These are phyloP conservation scores for Criorhina ranunculi DNA, from an alignment of 2,888 invertebrate genomes.

Conservation along the genomic window DNA sequence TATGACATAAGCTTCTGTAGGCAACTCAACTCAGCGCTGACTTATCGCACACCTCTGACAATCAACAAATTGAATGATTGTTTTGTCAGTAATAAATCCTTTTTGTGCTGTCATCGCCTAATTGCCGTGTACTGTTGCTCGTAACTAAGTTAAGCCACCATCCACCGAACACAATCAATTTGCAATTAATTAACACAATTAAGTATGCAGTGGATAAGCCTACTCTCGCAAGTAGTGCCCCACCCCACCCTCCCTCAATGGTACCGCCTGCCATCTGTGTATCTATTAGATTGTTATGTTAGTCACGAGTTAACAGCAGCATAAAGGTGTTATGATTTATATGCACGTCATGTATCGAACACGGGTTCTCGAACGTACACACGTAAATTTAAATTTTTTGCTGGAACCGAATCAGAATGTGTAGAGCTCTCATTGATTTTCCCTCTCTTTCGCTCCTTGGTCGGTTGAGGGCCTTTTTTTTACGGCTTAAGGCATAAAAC, in stretches of 20 bases:
- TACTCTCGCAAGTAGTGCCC: neutral
- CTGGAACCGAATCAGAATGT: constrained; percentile 52
- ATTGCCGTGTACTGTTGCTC: constrained; percentile 23
- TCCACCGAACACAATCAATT: constrained; percentile 34
- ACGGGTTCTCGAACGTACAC: constrained; percentile 55
- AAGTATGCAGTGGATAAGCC: constrained; percentile 50
- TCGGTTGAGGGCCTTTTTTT: neutral
- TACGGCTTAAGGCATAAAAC: constrained; percentile 17
- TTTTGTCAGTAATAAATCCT: constrained; percentile 7
- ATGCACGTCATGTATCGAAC: constrained; percentile 69
- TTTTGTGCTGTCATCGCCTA: constrained; percentile 11
- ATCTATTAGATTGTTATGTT: constrained; percentile 28
- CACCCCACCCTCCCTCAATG: neutral
- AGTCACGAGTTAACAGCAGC: constrained; percentile 49
- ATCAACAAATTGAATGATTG: neutral
- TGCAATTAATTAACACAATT: constrained; percentile 69
- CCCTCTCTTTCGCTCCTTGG: neutral
- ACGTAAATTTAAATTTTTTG: constrained; percentile 70
- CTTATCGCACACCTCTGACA: neutral
- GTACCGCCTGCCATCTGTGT: neutral
- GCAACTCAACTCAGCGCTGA: neutral
- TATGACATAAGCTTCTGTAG: neutral
- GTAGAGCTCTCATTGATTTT: constrained; percentile 51
- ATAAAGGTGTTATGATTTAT: constrained; percentile 60
- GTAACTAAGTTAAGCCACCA: constrained; percentile 40